A percentile compares a stretch with the other conserved stretches of the same genome.
phyloP scores from a whole-genome alignment of 92 coral and sea anemone species.

The Epizoanthus ramosus region DNA sequence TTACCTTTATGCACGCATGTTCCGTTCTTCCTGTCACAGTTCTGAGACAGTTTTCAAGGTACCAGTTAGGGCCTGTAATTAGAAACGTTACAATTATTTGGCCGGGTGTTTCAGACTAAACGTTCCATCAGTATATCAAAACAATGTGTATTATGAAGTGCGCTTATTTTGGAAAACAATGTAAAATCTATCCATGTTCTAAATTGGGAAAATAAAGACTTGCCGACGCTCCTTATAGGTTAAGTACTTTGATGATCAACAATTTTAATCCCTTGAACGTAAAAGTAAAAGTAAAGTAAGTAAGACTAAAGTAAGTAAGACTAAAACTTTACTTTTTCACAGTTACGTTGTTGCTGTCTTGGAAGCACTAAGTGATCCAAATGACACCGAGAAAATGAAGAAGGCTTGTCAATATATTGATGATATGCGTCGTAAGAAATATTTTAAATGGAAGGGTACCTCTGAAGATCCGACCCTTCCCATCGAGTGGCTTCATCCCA shows the following conservation, averaged over 20 bases:
- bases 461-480: constrained; percentile 63
- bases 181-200: background rate
- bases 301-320: no score
- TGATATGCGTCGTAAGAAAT: constrained; percentile 57
- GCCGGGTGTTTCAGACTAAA: background rate
- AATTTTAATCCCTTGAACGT: background rate
- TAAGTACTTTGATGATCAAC: background rate
- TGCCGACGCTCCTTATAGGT: no score
- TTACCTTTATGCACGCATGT: no score
- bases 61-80: no score
- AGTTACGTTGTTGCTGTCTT: constrained; percentile 78
- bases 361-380: constrained; percentile 72
- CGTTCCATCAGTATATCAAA: no score
- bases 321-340: background rate
- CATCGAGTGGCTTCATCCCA: constrained; percentile 79
- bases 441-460: constrained; percentile 34
- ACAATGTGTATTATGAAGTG: no score
- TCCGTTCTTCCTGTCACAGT: no score
- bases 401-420: constrained; percentile 44
- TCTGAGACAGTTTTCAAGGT: no score
- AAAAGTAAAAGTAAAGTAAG: no score
- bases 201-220: no score
- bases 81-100: no score
- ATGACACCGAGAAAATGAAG: constrained; percentile 70
- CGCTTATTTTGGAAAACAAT: no score